A percentile compares a stretch with the other conserved stretches of the same genome.
These are phyloP conservation scores for Onychomys torridus DNA, from an alignment of 2,797 vertebrate species.

Conservation along the genomic window DNA sequence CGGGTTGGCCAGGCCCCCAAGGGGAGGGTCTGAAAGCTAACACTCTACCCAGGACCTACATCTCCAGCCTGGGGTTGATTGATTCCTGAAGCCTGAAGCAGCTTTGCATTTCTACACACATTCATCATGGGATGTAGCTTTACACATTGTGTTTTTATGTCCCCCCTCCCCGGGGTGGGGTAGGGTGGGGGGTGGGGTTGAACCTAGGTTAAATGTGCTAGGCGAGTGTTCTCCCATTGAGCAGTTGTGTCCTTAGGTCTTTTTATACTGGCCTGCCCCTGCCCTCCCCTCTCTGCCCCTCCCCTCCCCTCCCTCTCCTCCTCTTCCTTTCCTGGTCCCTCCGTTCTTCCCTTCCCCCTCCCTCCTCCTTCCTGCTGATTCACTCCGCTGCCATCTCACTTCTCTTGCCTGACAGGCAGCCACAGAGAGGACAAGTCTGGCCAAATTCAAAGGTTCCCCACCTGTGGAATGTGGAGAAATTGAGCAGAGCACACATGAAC, in stretches of 20 bases:
- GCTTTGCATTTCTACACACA: background rate
- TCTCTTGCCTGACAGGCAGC: background rate
- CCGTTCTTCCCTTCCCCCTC: too few species aligned
- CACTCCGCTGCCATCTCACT: background rate
- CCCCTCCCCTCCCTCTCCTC: background rate
- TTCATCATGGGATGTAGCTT: background rate
- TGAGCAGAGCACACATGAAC: background rate
- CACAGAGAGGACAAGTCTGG: background rate
- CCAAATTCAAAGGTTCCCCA: background rate
- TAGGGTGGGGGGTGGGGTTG: too few species aligned
- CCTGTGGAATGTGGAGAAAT: rapidly evolving
- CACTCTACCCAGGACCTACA: background rate
- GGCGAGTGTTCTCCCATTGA: background rate
- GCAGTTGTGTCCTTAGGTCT: background rate
- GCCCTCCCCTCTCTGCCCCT: too few species aligned
- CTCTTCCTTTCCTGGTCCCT: background rate
- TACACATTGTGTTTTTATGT: background rate
- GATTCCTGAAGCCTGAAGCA: background rate
- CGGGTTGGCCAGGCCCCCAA: too few species aligned
- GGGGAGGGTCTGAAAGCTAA: too few species aligned
- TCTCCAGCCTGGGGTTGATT: background rate
- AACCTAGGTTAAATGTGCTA: background rate
- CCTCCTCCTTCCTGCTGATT: background rate
- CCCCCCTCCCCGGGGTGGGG: background rate
- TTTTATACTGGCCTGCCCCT: background rate